These are phyloP conservation scores for Popillia japonica DNA, from an alignment of 1,140 invertebrate genomes.

Conservation along the genomic window DNA sequence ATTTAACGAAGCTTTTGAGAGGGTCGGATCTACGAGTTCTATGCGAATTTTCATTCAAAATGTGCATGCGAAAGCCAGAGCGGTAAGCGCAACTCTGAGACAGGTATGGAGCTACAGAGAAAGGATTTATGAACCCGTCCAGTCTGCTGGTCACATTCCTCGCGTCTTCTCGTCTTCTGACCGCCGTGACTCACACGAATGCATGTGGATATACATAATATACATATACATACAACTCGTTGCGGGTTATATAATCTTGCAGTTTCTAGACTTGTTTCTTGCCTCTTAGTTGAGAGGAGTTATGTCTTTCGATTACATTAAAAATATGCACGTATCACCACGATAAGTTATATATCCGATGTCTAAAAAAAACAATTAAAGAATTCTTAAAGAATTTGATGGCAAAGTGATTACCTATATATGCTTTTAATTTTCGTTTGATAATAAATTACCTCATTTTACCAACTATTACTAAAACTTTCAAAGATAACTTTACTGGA, in stretches of 20 bases:
- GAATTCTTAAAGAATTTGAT: too few species aligned
- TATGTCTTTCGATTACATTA: background rate
- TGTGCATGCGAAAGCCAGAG: constrained; percentile 9
- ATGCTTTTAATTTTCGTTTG: too few species aligned
- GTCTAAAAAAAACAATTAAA: too few species aligned
- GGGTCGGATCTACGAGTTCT: background rate
- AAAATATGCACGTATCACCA: background rate
- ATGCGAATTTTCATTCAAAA: constrained; percentile 23
- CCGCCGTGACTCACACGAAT: constrained; percentile 28
- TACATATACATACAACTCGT: background rate
- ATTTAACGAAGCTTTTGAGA: background rate
- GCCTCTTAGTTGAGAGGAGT: background rate
- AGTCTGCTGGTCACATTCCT: constrained; percentile 38
- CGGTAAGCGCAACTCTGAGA: constrained; percentile 14
- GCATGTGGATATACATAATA: background rate
- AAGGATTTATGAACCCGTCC: constrained; percentile 37
- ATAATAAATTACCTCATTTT: too few species aligned
- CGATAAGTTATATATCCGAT: background rate
- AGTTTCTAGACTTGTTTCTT: background rate
- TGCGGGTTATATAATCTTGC: constrained; percentile 13
- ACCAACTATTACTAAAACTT: too few species aligned
- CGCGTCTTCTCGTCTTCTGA: constrained; percentile 36
- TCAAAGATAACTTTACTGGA: too few species aligned
- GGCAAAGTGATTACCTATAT: too few species aligned
- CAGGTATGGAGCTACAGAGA: constrained; percentile 15